These are phyloP conservation scores for Lydus trimaculatus DNA, from an alignment of 2,888 invertebrate species.

Conservation along the genomic window DNA sequence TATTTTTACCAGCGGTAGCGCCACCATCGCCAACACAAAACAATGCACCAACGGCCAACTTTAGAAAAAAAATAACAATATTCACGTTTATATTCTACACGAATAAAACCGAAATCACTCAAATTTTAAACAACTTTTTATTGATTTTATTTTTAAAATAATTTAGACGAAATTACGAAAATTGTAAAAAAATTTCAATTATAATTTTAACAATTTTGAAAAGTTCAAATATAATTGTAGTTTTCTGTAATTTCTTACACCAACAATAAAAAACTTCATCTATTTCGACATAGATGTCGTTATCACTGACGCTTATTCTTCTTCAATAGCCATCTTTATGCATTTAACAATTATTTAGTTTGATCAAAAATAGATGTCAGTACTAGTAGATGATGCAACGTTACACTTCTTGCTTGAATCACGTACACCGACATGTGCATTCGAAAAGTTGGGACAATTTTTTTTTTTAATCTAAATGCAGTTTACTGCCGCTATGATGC, in stretches of 20 bases:
- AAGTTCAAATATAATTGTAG: not conserved
- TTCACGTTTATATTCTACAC: too few species aligned
- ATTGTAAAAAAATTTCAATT: too few species aligned
- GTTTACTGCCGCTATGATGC: slow-evolving; percentile 47
- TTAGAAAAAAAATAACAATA: too few species aligned
- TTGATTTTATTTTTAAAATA: too few species aligned
- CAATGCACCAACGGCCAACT: not conserved
- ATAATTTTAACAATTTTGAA: too few species aligned
- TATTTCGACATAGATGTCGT: not conserved
- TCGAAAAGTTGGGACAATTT: slow-evolving; percentile 56
- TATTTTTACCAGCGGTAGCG: not conserved
- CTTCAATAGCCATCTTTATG: not conserved
- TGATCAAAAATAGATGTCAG: not conserved
- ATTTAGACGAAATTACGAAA: too few species aligned
- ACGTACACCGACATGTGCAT: not conserved
- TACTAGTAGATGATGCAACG: not conserved
- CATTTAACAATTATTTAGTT: not conserved
- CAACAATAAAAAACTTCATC: not conserved
- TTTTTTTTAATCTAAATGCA: slow-evolving; percentile 53
- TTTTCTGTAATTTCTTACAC: not conserved
- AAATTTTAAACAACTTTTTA: too few species aligned
- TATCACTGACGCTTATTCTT: not conserved
- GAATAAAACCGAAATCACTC: too few species aligned
- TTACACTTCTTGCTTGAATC: not conserved
- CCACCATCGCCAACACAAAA: not conserved